Evolutionary conservation across 2,113 vertebrate species (phyloP).

Genomic region (Festucalex cinctus): DNA sequence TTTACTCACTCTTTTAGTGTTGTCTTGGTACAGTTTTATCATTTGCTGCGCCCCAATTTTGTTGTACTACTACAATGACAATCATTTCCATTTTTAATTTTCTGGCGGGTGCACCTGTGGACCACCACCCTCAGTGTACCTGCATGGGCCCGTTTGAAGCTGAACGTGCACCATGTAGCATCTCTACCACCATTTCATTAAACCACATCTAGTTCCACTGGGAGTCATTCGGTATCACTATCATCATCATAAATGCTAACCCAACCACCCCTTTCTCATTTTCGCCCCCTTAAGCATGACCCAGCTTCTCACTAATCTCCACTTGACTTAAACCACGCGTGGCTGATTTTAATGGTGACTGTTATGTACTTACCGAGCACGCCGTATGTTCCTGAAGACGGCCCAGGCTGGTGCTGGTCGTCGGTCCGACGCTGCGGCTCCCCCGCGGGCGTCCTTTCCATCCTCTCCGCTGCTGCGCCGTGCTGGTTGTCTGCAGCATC

Average conservation of each 20-base stretch:
- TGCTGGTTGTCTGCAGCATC: conserved; percentile 40
- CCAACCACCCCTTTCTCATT: neutral
- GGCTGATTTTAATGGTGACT: no score
- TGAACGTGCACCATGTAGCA: neutral
- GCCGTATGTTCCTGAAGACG: conserved; percentile 36
- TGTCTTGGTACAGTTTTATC: neutral
- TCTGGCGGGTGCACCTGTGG: conserved; percentile 2
- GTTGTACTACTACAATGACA: neutral
- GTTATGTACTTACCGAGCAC: conserved; percentile 58
- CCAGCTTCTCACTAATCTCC: neutral
- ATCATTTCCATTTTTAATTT: neutral
- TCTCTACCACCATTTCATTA: neutral
- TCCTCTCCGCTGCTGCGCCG: conserved; percentile 52
- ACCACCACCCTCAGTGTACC: neutral
- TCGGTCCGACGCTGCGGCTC: conserved; percentile 49
- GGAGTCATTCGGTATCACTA: neutral
- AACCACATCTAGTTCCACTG: neutral
- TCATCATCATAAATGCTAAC: conserved; percentile 1
- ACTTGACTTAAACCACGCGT: neutral
- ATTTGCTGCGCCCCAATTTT: neutral
- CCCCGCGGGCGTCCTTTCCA: conserved; percentile 51
- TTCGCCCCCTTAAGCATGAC: neutral
- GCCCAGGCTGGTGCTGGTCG: conserved; percentile 32
- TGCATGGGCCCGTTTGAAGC: neutral
- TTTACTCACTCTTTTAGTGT: neutral